These are phyloP conservation scores for Salvelinus alpinus DNA, from an alignment of 2,113 vertebrate species.

Conservation along the genomic window DNA sequence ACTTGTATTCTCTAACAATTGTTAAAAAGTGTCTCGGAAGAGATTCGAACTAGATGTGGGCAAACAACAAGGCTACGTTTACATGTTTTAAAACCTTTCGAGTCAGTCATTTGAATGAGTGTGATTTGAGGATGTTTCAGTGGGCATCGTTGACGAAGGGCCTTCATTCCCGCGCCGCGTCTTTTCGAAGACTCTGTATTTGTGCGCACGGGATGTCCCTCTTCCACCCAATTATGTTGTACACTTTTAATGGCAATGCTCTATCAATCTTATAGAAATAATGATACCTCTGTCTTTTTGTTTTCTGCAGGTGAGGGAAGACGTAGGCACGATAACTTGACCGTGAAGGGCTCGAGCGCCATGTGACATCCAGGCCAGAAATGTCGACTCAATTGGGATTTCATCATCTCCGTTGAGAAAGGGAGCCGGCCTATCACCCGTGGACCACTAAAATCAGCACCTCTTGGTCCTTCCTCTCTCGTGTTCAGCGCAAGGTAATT, in stretches of 20 bases:
- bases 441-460: not conserved
- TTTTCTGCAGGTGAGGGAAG: constrained; percentile 33
- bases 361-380: not conserved
- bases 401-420: constrained; percentile 10
- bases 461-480: constrained; percentile 1
- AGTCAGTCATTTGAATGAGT: too few relatives aligned
- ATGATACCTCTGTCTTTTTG: constrained; percentile 16
- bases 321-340: not conserved
- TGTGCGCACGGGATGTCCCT: not conserved
- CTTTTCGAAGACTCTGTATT: not conserved
- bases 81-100: too few relatives aligned
- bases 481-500: constrained; percentile 53
- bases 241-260: too few relatives aligned
- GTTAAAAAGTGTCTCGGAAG: too few relatives aligned
- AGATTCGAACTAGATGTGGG: too few relatives aligned
- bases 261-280: too few relatives aligned
- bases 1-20: too few relatives aligned
- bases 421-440: not conserved
- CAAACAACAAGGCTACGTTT: too few relatives aligned
- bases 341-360: too few relatives aligned
- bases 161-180: not conserved
- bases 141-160: not conserved
- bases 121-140: too few relatives aligned
- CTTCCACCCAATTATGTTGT: not conserved
- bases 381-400: not conserved